These are phyloP conservation scores for Porites rus DNA, from an alignment of 92 coral and sea anemone species.

Conservation along the genomic window DNA sequence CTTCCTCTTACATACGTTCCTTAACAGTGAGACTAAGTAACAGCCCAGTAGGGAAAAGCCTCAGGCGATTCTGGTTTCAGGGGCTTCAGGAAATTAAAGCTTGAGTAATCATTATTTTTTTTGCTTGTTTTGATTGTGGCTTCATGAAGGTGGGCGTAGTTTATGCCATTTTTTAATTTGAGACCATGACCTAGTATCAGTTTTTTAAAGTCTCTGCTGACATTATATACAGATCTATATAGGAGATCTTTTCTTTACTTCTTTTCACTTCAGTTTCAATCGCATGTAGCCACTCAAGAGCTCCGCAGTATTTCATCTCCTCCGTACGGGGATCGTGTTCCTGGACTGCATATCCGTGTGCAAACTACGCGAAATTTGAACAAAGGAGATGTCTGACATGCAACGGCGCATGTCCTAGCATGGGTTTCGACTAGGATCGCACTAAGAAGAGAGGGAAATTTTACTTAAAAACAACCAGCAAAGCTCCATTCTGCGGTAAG, in stretches of 20 bases:
- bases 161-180: no score
- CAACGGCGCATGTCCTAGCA: background rate
- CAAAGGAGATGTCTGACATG: constrained; percentile 48
- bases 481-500: constrained; percentile 43
- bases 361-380: constrained; percentile 25
- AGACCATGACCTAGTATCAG: no score
- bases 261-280: background rate
- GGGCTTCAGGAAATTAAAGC: no score
- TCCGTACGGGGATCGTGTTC: constrained; percentile 44
- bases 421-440: no score
- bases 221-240: background rate
- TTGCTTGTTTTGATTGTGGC: no score
- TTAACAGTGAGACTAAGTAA: no score
- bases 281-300: constrained; percentile 59
- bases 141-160: no score
- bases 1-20: no score
- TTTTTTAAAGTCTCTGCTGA: no score
- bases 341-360: constrained; percentile 50
- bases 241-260: constrained; percentile 16
- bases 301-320: constrained; percentile 39
- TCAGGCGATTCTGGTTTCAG: no score
- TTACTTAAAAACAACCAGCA: constrained; percentile 23
- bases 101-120: no score
- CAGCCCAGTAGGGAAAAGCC: no score
- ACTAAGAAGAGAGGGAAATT: constrained; percentile 15